phyloP scores from a whole-genome alignment of 2,888 invertebrate species.

The Dicranocentrus wangi region DNA sequence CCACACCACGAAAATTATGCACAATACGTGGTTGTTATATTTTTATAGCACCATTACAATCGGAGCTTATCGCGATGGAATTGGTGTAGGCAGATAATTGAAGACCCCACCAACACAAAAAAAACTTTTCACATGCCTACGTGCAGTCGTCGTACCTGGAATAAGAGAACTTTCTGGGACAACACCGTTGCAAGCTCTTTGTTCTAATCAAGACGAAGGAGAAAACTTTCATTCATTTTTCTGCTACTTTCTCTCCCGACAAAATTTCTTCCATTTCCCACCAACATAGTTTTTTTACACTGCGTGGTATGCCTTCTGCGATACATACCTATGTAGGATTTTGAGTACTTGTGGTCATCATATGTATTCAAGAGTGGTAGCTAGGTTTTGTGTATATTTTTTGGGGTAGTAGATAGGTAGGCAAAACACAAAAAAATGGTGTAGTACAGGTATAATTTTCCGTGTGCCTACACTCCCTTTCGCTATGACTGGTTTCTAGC shows the following conservation, averaged over 20 bases:
- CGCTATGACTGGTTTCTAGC: neutral
- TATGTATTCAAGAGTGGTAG: neutral
- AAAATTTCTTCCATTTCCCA: neutral
- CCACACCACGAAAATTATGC: conserved; percentile 6
- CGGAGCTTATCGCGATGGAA: neutral
- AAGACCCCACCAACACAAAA: conserved; percentile 9
- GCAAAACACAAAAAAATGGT: neutral
- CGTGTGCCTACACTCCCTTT: neutral
- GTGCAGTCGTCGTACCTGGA: neutral
- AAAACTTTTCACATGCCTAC: neutral
- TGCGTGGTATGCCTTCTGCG: too few relatives aligned
- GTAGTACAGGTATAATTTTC: too few relatives aligned
- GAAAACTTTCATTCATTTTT: conserved; percentile 50
- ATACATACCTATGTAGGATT: too few relatives aligned
- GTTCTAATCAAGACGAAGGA: conserved; percentile 35
- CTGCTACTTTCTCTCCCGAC: neutral
- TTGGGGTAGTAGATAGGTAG: neutral
- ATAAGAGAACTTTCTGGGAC: conserved; percentile 10
- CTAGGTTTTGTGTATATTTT: neutral
- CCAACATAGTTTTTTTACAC: too few relatives aligned
- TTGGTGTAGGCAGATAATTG: conserved; percentile 6
- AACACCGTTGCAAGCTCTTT: conserved; percentile 4
- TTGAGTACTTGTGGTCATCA: conserved; percentile 1
- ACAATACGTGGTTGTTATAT: conserved; percentile 10
- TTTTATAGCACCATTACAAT: conserved; percentile 42